Percentiles rank a stretch among this genome's conserved stretches.
phyloP scores from a whole-genome alignment of 30 jellyfish, hydroid and myxozoan species.

The Sanderia malayensis region DNA sequence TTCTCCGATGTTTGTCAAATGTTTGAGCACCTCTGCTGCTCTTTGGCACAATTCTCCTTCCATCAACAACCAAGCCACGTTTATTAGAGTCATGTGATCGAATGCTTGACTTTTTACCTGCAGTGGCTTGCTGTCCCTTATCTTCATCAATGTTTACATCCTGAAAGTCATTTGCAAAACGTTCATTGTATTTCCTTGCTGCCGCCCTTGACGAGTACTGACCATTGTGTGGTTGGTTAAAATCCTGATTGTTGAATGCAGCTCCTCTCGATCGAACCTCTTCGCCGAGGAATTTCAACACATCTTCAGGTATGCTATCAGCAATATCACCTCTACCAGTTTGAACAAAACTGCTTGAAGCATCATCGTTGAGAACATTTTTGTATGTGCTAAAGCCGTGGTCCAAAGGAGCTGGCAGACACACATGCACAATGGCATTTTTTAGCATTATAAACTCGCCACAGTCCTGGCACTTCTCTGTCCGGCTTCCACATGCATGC shows the following conservation, averaged over 20 bases:
- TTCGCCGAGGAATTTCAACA: not conserved
- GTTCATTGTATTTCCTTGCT: not conserved
- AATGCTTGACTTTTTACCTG: not conserved
- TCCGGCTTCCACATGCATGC: constrained; percentile 58
- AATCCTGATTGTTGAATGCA: not conserved
- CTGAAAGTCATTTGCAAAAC: not conserved
- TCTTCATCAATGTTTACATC: not conserved
- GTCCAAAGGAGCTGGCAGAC: constrained; percentile 6
- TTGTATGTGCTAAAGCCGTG: not conserved
- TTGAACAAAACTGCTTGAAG: not conserved
- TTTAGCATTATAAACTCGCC: constrained; percentile 36
- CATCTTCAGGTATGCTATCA: not conserved
- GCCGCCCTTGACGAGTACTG: not conserved
- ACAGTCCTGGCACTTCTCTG: constrained; percentile 52
- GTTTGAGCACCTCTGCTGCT: not conserved
- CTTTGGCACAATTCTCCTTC: not conserved
- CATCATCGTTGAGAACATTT: not conserved
- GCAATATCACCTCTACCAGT: not conserved
- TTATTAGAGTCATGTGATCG: not conserved
- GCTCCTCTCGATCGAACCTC: not conserved
- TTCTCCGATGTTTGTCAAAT: not conserved
- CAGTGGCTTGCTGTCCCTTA: not conserved
- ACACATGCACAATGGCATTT: constrained; percentile 23
- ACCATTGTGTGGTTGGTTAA: too few relatives aligned
- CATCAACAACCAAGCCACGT: not conserved